A percentile compares a stretch with the other conserved stretches of the same genome.
Conservation (phyloP, 2,888 invertebrate genomes). For the Aspidiotus destructor region DNA sequence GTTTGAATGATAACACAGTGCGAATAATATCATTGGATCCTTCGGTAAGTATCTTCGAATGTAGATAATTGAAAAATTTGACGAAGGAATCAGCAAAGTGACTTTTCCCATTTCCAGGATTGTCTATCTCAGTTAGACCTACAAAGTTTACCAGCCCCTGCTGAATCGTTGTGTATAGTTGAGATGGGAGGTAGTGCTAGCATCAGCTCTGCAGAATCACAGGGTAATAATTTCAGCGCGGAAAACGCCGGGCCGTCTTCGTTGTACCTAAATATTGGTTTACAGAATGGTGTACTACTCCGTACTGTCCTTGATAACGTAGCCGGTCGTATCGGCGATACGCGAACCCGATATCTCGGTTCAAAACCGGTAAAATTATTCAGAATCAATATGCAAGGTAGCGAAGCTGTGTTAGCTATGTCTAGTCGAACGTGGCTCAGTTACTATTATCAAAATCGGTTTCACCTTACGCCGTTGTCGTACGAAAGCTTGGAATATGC, state of each 20-base stretch:
- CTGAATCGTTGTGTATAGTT: constrained; percentile 93
- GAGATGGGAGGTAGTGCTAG: constrained; percentile 71
- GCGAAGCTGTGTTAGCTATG: constrained; percentile 91
- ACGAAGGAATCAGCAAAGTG: neutral
- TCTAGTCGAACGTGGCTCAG: constrained; percentile 97
- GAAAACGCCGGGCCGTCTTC: constrained; percentile 51
- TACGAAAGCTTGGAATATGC: constrained; percentile 97
- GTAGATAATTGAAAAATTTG: neutral
- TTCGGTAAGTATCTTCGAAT: constrained; percentile 48
- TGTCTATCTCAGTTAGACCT: constrained; percentile 90
- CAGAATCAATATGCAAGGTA: constrained; percentile 87
- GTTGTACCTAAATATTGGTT: constrained; percentile 89
- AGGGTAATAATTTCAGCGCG: constrained; percentile 53
- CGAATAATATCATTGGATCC: constrained; percentile 96
- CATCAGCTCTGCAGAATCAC: constrained; percentile 40
- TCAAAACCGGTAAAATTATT: constrained; percentile 93
- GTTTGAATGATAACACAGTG: constrained; percentile 91
- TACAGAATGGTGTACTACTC: constrained; percentile 90
- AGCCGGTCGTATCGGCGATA: constrained; percentile 93
- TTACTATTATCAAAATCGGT: constrained; percentile 94
- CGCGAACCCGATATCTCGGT: constrained; percentile 91
- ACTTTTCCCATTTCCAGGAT: constrained; percentile 50
- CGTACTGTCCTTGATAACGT: constrained; percentile 90
- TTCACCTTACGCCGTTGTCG: constrained; percentile 88
- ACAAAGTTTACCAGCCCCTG: constrained; percentile 91